Evolutionary conservation across 2,797 vertebrate genomes (phyloP), one percentile per base, ranked within the genome.

Genomic region (Graptemys geographica): DNA sequence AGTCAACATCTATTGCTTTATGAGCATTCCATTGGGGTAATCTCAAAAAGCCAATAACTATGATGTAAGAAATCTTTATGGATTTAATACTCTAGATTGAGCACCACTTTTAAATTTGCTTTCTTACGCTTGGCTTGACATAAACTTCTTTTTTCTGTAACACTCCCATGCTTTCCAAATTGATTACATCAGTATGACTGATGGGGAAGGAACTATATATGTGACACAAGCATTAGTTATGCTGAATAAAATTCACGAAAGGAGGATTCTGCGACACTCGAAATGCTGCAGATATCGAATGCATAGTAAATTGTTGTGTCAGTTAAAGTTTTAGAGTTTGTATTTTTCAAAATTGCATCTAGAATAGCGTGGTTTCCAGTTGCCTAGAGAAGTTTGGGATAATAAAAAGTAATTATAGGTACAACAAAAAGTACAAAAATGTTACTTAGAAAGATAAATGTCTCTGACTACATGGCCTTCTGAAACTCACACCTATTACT

Each of bases 111-210:
- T 83, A 53, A 86, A 92, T 86, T 82, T 65, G 27, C 56, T 92
- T 89, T 79, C 23, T 90, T 90, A 47, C 28, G 5, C n/a, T 93
- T 87, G 33, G 12, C 82, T 87, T 94, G 91, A 91, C 37, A 84
- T 6, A 28, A n/a, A 89, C 23, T 82, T 57, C 47, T 23, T 11
- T 72, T 19, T 84, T 6, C n/a, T 78, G 10, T 69, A 92, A 59
- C 11, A n/a, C 23, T 86, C 28, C 55, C 5, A 11, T 89, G n/a
- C 28, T 84, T 91, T 95, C 88, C 72, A 72, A 93, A 76, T 47
- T 89, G 37, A 92, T 93, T 92, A 81, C 90, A 87, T 92, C 80
- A 80, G 5, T 49, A 37, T 92, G 81, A 87, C 51, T 89, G 76
- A 62, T 90, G n/a, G 55, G 55, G 89, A 86, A 93, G 5, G 13